phyloP scores from a whole-genome alignment of 2,113 vertebrate species.

The Gopherus evgoodei region DNA sequence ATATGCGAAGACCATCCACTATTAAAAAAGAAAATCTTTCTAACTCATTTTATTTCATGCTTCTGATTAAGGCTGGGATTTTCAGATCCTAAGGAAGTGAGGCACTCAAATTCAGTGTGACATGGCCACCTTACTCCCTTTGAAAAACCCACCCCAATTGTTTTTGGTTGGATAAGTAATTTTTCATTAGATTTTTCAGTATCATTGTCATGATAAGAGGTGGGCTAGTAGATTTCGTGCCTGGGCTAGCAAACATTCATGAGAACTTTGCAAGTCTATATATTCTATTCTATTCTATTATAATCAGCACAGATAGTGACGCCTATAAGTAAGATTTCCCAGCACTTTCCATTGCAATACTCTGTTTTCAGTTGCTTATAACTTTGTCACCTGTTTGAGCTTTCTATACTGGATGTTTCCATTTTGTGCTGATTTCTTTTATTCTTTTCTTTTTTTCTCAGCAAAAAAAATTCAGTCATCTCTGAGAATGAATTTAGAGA shows the following conservation, averaged over 20 bases:
- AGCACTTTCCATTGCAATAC: too few relatives aligned
- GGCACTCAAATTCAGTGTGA: conserved; percentile 36
- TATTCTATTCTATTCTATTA: too few relatives aligned
- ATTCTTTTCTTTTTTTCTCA: not conserved
- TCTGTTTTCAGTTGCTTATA: too few relatives aligned
- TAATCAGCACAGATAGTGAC: too few relatives aligned
- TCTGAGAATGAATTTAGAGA: not conserved
- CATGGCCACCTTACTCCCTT: not conserved
- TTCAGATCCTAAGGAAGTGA: conserved; percentile 34
- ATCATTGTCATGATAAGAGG: not conserved
- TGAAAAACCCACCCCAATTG: conserved; percentile 1
- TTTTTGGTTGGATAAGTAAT: not conserved
- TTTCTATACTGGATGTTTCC: too few relatives aligned
- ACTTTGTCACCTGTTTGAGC: too few relatives aligned
- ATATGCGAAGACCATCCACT: conserved; percentile 48
- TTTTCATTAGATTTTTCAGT: not conserved
- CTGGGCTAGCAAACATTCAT: too few relatives aligned
- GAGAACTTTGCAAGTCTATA: too few relatives aligned
- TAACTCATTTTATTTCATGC: conserved; percentile 7
- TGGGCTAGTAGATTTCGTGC: not conserved
- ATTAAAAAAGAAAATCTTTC: conserved; percentile 35
- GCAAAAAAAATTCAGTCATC: not conserved
- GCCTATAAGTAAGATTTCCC: too few relatives aligned
- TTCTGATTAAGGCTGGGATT: conserved; percentile 7
- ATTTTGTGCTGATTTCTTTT: too few relatives aligned